These are phyloP conservation scores for Monodelphis domestica DNA, from an alignment of 2,797 vertebrate species.

Conservation along the genomic window DNA sequence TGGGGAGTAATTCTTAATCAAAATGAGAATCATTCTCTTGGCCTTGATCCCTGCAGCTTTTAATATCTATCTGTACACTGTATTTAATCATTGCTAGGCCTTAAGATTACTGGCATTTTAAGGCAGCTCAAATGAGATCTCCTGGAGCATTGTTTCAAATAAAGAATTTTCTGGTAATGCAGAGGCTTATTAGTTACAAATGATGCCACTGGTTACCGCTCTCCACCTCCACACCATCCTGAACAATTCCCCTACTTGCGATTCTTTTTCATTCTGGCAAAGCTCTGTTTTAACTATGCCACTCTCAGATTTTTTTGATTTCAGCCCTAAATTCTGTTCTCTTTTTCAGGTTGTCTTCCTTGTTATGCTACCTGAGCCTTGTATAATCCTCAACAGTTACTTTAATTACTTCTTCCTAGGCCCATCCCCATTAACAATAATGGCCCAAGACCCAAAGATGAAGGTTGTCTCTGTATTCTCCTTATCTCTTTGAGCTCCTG, in stretches of 20 bases:
- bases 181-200: conserved; percentile 52
- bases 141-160: conserved; percentile 71
- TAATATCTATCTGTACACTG: conserved; percentile 71
- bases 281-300: conserved; percentile 27
- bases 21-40: conserved; percentile 63
- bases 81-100: conserved; percentile 58
- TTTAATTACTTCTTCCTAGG: neutral
- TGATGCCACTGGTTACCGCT: conserved; percentile 48
- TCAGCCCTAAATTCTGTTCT: conserved; percentile 1
- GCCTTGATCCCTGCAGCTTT: conserved; percentile 57
- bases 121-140: conserved; percentile 71
- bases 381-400: neutral
- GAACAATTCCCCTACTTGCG: conserved; percentile 54
- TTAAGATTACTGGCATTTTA: conserved; percentile 71
- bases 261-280: conserved; percentile 44
- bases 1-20: conserved; percentile 63
- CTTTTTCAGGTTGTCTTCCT: neutral
- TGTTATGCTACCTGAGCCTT: neutral
- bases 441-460: neutral
- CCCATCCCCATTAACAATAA: neutral
- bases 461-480: neutral
- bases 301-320: conserved; percentile 45
- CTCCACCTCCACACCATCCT: conserved; percentile 43
- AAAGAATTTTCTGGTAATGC: conserved; percentile 64
- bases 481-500: neutral